Evolutionary conservation across 2,113 vertebrate species (phyloP), one percentile per base, ranked within the genome.

Genomic region (Bucco capensis): DNA sequence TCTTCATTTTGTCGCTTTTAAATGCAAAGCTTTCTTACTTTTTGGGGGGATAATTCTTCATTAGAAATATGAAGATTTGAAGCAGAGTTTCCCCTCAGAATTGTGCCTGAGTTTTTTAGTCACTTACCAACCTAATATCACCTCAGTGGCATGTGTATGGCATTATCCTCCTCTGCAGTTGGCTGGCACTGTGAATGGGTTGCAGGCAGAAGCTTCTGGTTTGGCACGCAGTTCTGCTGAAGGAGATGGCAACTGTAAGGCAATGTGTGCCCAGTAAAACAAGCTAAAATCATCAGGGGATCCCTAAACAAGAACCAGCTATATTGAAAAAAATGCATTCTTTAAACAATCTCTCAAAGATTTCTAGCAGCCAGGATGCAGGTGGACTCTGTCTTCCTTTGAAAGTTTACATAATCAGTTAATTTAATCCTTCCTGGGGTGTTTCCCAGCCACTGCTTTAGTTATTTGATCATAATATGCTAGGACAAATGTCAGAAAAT

Each of bases 401-500:
- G 87, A 83, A 97, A 94, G 80, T 96, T 97, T 96, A 96, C 73
- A 90, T 96, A 97, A 96, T 94, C 76, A 96, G 86, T 93, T 95
- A 88, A 49, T 96, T 90, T 93, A 89, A 95, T 89, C 70, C 86
- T 95, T 96, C 81, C 84, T 94, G 85, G 46, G 37, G 75, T 96
- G 94, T 78, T 96, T 95, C 73, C 91, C 53, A 92, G 90, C 66
- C 71, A 86, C 58, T 74, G 73, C 66, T 94, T 73, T 66, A 93
- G 31, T 28, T 71, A 76, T 96, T 93, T 96, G 94, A 96, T 96
- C 74, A 94, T 96, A 97, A 98, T 93, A 89, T 47, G 71, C 58
- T 56, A 89, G 92, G 95, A 97, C 95, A 98, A 97, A 97, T 91
- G 96, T 97, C 96, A 97, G 92, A 86, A 97, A 96, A 97, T 86